Conservation (phyloP, 1,140 invertebrate genomes). For the Paracyclopina nana region DNA sequence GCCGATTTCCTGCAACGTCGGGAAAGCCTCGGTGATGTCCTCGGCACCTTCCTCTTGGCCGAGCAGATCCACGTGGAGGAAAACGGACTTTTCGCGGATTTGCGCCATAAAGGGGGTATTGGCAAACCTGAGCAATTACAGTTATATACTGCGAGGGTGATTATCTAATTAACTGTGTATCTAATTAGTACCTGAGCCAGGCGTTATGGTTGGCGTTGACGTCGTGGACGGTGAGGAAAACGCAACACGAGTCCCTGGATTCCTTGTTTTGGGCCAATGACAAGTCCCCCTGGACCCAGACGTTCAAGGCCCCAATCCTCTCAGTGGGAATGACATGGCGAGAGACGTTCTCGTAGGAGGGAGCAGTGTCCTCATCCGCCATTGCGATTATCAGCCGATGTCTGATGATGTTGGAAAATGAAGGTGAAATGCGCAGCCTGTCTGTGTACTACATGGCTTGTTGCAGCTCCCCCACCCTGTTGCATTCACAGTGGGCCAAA, state of each 20-base stretch:
- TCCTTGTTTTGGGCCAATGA: slow-evolving; percentile 4
- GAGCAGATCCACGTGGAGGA: slow-evolving; percentile 41
- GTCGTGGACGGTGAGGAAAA: slow-evolving; percentile 75
- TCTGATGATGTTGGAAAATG: no score
- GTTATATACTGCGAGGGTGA: no score
- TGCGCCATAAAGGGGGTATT: slow-evolving; percentile 56
- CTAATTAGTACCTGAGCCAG: no score
- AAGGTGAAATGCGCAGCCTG: no score
- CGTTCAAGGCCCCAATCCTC: slow-evolving; percentile 40
- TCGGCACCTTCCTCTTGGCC: slow-evolving; percentile 13
- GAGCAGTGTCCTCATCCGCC: no score
- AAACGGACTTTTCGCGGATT: slow-evolving; percentile 60
- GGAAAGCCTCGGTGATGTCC: slow-evolving; percentile 32
- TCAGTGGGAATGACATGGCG: slow-evolving; percentile 47
- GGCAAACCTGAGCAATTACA: no score
- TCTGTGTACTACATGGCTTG: no score
- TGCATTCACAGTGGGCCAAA: no score
- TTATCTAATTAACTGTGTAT: no score
- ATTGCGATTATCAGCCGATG: no score
- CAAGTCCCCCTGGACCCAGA: slow-evolving; percentile 37
- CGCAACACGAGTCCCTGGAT: slow-evolving; percentile 43
- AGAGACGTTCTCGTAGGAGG: no score
- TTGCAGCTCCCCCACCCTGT: no score
- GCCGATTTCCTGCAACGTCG: slow-evolving; percentile 55
- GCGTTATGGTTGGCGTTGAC: slow-evolving; percentile 57